Conservation (phyloP, 2,113 vertebrate genomes). For the Vombatus ursinus region DNA sequence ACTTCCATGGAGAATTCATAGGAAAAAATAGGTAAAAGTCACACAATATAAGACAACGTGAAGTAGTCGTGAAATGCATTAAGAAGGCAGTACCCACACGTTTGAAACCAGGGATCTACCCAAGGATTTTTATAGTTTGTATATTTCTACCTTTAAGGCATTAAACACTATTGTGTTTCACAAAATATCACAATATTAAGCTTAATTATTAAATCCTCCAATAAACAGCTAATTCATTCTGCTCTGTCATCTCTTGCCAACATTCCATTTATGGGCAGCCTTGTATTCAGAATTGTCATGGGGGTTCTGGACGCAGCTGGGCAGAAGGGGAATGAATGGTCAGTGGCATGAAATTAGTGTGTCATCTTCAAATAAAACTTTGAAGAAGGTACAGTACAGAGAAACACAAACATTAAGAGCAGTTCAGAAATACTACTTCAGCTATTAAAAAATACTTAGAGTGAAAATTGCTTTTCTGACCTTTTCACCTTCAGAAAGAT, state of each 20-base stretch:
- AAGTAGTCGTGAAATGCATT: neutral
- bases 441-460: slow-evolving; percentile 45
- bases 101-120: neutral
- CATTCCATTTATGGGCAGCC: slow-evolving; percentile 26
- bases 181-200: neutral
- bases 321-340: neutral
- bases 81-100: neutral
- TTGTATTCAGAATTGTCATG: slow-evolving; percentile 66
- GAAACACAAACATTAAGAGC: slow-evolving; percentile 28
- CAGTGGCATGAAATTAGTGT: slow-evolving; percentile 47
- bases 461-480: slow-evolving; percentile 69
- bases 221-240: slow-evolving; percentile 29
- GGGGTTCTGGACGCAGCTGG: slow-evolving; percentile 76
- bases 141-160: neutral
- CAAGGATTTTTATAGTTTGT: neutral
- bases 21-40: neutral
- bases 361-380: slow-evolving; percentile 55
- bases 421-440: slow-evolving; percentile 32
- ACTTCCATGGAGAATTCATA: neutral
- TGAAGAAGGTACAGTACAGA: slow-evolving; percentile 16
- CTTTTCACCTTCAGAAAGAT: slow-evolving; percentile 79
- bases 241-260: slow-evolving; percentile 51
- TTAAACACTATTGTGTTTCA: neutral
- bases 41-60: neutral
- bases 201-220: slow-evolving; percentile 68